Base-by-base conservation (phyloP, 2,113 vertebrate species). In the Leptosomus discolor region DNA sequence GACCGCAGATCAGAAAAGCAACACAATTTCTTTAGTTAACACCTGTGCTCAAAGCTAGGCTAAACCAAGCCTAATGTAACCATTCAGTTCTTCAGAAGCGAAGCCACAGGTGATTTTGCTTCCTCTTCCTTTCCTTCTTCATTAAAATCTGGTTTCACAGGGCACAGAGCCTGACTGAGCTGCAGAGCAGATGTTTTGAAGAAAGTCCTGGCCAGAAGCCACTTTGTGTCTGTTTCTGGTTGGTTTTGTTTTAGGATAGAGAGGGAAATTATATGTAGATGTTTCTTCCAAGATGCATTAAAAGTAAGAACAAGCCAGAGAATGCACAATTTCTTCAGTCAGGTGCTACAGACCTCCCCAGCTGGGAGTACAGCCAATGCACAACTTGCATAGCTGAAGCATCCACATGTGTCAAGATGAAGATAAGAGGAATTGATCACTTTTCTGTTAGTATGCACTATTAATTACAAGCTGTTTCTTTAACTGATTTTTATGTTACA, bases 101-200 rank as follows among this genome's bases (percentile, higher is more conserved):
- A 97, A 97, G 93, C 94, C 97, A 97, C 93, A 83, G 87, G 89
- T 97, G 92, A 95, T 97, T 96, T 96, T 97, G 81, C 95, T 96
- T 95, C 94, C 91, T 85, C 92, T 92, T 95, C 89, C 30, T 83
- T 96, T 94, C 84, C 74, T 87, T 95, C 86, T 95, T 92, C 70
- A 96, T 94, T 85, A 85, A 96, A 97, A 76, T 85, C 87, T 95
- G 76, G 86, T 96, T 97, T 97, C 86, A 73, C 43, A 71, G 83
- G 83, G 84, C 77, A 88, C 45, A 68, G 60, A 87, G 56, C 56
- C 86, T 89, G 86, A 20, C 24, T 68, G 80, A 95, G 41, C 65
- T 88, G 69, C 41, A 58, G 70, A 96, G 45, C 84, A 96, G 89
- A 90, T 96, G 91, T 96, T 95, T 85, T 87, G 65, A 82, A 85